Base-by-base conservation (phyloP, 2,888 invertebrate species). In the Lypha dubia region DNA sequence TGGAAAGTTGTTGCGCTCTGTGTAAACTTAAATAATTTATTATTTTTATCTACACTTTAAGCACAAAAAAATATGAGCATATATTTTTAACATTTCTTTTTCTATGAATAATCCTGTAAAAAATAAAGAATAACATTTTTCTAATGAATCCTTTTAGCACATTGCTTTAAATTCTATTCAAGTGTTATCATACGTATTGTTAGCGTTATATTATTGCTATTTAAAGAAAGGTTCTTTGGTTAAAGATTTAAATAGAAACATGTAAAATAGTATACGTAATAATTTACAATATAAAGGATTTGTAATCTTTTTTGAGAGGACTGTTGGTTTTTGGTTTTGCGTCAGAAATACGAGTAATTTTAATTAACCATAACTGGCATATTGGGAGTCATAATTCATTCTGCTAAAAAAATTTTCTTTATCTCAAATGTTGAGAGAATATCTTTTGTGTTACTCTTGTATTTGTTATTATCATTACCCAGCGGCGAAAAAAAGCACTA, bases 1-100 rank as follows among this genome's bases (percentile, higher is more conserved):
- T 17, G 3, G 7, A n/a, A 46, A 17, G 17, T 46, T n/a, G 1
- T 5, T 17, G 6, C 24, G 17, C 28, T 28, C 5, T 28, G 1
- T 35, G 28, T 6, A 24, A 0, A 20, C 1, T 17, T 32, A 22
- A 32, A 46, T 20, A 38, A 15, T 51, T 8, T 17, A 22, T 7
- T 41, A 20, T 63, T 53, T 60, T n/a, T 63, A 41, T 60, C 22
- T 62, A 38, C n/a, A 38, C 60, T 35, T 35, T 11, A 35, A 51
- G 67, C 13, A 20, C 1, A 32, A 38, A n/a, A 0, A 24, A 41
- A n/a, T 6, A 24, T 1, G 8, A 11, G 38, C 13, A 38, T 38
- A 17, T 15, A 9, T 38, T 46, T 38, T 53, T 24, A 24, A 22
- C n/a, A 49, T 13, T 41, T 15, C 13, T 9, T 63, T 44, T 3